These are phyloP conservation scores for Pristionchus japonicus DNA, from an alignment of 2,888 invertebrate genomes.

Conservation along the genomic window DNA sequence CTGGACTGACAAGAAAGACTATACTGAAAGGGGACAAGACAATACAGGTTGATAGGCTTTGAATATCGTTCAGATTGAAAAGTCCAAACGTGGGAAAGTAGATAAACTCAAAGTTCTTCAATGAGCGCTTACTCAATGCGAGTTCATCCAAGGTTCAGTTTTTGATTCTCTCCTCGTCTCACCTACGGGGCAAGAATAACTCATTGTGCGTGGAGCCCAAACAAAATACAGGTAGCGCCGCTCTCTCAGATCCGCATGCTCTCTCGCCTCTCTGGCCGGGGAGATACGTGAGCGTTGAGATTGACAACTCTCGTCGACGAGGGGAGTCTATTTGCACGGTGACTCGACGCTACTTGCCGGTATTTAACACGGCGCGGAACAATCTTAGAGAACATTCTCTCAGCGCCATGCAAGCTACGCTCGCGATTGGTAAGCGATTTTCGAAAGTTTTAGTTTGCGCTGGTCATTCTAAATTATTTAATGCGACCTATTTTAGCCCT, in stretches of 20 bases:
- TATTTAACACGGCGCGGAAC: slow-evolving; percentile 25
- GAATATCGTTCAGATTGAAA: too few species aligned
- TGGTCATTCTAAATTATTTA: not conserved
- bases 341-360: slow-evolving; percentile 15
- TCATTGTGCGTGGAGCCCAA: not conserved
- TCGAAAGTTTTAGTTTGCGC: not conserved
- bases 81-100: too few species aligned
- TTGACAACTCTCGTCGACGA: not conserved
- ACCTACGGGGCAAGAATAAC: slow-evolving; percentile 28
- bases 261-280: not conserved
- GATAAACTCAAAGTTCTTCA: not conserved
- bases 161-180: slow-evolving; percentile 7
- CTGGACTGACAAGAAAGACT: too few species aligned
- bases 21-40: too few species aligned
- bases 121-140: slow-evolving; percentile 2
- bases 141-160: not conserved
- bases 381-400: not conserved
- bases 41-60: too few species aligned
- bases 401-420: not conserved
- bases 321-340: not conserved
- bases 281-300: not conserved
- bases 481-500: not conserved
- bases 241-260: not conserved
- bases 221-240: slow-evolving; percentile 26
- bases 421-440: not conserved